Evolutionary conservation across 2,797 vertebrate genomes (phyloP), one percentile per base, ranked within the genome.

Genomic region (Squalus acanthias): DNA sequence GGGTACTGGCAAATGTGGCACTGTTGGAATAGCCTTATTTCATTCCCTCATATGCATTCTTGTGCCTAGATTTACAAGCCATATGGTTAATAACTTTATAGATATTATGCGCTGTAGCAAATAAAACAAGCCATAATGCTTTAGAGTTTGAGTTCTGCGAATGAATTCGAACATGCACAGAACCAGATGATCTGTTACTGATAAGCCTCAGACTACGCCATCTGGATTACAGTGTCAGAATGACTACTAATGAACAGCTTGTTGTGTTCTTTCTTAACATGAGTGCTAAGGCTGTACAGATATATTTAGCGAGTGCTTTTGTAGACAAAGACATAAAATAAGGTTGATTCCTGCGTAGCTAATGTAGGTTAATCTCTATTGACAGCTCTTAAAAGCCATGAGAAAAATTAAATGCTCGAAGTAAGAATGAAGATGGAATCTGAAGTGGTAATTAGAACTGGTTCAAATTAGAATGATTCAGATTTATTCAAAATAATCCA

Each of bases 181-280:
- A 95, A 76, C 6, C 15, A 95, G 70, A 29, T 76, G 70, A 57
- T 95, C 69, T 76, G 70, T 76, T 95, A 20, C 94, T 74, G 70
- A 95, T 67, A 91, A 91, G 29, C 1, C 29, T 33, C 53, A n/a
- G 29, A 65, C 50, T n/a, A 76, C 33, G 33, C 70, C 94, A 76
- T 95, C 94, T 76, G 94, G 94, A 53, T 95, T 95, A 60, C 4
- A 57, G 46, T 95, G 69, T 76, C 60, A 7, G 26, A 95, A 95
- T 60, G 26, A 53, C 94, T 33, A 60, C 94, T n/a, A 95, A 95
- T 95, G 94, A 53, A 76, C 70, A 76, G 26, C 33, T 76, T 76
- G 26, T 65, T 63, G 94, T 95, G 50, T 24, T 57, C 39, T 95
- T 72, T 74, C 70, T 76, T 53, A 76, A 76, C 94, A 95, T 60